Conservation (phyloP, 2,797 vertebrate species). For the Mormyrops attenuatus region DNA sequence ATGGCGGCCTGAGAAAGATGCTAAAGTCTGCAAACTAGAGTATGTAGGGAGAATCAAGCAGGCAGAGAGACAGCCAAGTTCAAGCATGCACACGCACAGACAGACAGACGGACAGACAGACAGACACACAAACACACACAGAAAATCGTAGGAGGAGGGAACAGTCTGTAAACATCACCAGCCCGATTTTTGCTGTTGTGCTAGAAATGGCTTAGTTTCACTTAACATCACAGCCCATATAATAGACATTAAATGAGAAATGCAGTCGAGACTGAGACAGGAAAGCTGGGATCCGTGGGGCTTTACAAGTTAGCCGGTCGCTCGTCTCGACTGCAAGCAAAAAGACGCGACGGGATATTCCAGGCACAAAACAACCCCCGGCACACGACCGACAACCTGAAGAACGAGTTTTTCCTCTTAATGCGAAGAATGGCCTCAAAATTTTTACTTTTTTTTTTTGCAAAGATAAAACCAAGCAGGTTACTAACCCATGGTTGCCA, state of each 20-base stretch:
- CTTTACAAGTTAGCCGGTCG: neutral
- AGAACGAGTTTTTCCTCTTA: neutral
- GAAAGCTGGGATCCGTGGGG: neutral
- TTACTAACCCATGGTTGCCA: neutral
- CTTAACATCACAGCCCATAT: neutral
- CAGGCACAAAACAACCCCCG: neutral
- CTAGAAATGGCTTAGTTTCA: neutral
- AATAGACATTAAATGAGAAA: neutral
- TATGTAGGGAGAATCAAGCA: neutral
- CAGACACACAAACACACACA: neutral
- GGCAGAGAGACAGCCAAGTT: neutral
- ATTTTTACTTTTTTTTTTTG: neutral
- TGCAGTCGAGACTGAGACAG: neutral
- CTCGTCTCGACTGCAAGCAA: neutral
- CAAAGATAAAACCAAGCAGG: neutral
- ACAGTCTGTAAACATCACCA: neutral
- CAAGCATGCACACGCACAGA: neutral
- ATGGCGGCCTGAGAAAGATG: neutral
- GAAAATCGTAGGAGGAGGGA: neutral
- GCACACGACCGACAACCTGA: neutral
- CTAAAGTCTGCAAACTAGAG: neutral
- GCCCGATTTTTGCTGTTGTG: neutral
- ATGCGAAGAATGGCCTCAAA: neutral
- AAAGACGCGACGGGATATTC: neutral
- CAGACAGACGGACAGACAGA: neutral